Evolutionary conservation across 2,888 invertebrate species (phyloP), one percentile per base, ranked within the genome.

Genomic region (Drosophila austrosaltans): DNA sequence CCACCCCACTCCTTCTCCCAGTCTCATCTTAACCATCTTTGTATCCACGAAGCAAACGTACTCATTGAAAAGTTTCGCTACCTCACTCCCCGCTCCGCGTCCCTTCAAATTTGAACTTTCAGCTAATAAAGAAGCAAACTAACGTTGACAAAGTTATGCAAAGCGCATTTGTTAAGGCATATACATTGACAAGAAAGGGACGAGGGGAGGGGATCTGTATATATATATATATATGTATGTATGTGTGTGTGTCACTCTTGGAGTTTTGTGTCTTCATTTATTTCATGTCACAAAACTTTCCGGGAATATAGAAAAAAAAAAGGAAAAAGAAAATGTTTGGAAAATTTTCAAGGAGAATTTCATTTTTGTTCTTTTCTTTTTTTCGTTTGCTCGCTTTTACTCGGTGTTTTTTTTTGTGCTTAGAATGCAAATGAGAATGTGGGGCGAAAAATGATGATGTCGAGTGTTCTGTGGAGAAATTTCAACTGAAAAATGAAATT

Each of bases 241-340:
- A 16, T 16, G 28, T 7, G 10, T n/a, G 39, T 36, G 36, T 36
- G 36, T 10, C 8, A 25, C 20, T 22, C 3, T 25, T 22, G 58
- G 25, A 25, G 64, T 32, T 62, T 63, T 59, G 64, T 65, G 58
- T 67, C 73, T 82, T 73, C 77, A 87, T 84, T 77, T 72, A 62
- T 87, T 70, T 69, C 65, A 72, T 75, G 87, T 87, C 85, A 87
- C 48, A 39, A 75, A 75, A 69, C 60, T 74, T 74, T 63, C 57
- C 74, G 72, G 73, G 58, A 48, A 42, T 40, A 10, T n/a, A 28
- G 16, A 32, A 44, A 8, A 30, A 48, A 59, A 59, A 59, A 30
- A 5, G 30, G 16, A 28, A 32, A 44, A 7, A 16, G 30, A 22
- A 59, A 59, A 59, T 39, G 30, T 56, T 56, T 72, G 40, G 36